phyloP scores from a whole-genome alignment of 2,888 invertebrate species.

The Nomada ferruginata region DNA sequence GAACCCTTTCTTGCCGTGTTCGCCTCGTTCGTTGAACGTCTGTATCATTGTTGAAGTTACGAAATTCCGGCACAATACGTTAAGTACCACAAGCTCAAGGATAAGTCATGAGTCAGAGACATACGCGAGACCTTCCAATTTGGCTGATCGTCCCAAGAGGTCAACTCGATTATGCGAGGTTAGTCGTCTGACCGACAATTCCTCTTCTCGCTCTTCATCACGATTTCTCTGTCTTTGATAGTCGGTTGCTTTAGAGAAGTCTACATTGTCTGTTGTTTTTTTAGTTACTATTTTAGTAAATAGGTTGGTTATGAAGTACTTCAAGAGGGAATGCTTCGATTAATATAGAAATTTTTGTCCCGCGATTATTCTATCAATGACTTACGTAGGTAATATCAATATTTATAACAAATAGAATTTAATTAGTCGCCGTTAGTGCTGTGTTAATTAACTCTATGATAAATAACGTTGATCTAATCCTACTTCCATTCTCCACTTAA shows the following conservation, averaged over 20 bases:
- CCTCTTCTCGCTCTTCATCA: slow-evolving; percentile 13
- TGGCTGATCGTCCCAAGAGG: slow-evolving; percentile 76
- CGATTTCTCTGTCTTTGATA: slow-evolving; percentile 8
- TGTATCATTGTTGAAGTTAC: neutral
- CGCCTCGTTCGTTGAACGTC: neutral
- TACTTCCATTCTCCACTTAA: too few relatives aligned
- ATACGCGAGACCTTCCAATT: slow-evolving; percentile 75
- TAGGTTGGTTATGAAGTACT: too few relatives aligned
- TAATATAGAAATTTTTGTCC: too few relatives aligned
- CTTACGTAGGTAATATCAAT: too few relatives aligned
- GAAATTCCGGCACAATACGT: slow-evolving; percentile 3
- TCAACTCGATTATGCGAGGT: slow-evolving; percentile 78
- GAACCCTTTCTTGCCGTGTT: neutral
- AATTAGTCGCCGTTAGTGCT: too few relatives aligned
- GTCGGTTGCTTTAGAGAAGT: neutral
- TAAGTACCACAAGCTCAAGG: slow-evolving; percentile 23
- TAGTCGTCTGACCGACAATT: slow-evolving; percentile 56
- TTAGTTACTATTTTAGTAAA: too few relatives aligned
- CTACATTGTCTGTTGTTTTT: neutral
- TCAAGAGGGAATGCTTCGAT: too few relatives aligned
- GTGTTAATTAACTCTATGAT: too few relatives aligned
- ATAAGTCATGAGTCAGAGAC: slow-evolving; percentile 59
- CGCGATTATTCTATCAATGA: too few relatives aligned
- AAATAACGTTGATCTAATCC: too few relatives aligned
- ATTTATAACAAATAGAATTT: too few relatives aligned